Evolutionary conservation across 2,113 vertebrate genomes (phyloP).

Genomic region (Chroicocephalus ridibundus): DNA sequence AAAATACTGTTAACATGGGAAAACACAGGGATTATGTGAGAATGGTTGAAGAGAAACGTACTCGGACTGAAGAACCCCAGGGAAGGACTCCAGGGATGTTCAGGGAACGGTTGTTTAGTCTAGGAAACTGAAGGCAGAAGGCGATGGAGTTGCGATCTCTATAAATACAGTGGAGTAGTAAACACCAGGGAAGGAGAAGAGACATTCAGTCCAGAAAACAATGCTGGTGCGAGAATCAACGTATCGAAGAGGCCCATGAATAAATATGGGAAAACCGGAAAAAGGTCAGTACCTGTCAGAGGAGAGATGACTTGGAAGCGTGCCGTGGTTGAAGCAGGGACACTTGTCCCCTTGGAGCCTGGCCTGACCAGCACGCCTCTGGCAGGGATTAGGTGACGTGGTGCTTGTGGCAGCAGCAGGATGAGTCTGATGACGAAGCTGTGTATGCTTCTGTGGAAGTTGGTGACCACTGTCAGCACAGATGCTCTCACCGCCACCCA

Average conservation of each 20-base stretch:
- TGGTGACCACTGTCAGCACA: not conserved
- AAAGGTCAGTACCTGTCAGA: not conserved
- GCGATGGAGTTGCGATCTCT: not conserved
- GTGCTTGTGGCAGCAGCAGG: not conserved
- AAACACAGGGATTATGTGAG: not conserved
- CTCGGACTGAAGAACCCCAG: not conserved
- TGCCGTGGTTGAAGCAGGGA: not conserved
- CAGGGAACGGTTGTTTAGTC: not conserved
- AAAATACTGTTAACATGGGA: not conserved
- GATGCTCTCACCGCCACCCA: not conserved
- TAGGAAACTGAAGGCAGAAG: not conserved
- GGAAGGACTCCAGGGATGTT: not conserved
- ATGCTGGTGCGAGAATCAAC: not conserved
- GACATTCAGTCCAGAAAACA: not conserved
- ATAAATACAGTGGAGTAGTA: not conserved
- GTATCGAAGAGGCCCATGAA: not conserved
- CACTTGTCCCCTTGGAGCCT: not conserved
- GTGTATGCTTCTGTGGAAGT: not conserved
- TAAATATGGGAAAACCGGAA: not conserved
- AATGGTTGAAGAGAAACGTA: not conserved
- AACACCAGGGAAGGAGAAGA: not conserved
- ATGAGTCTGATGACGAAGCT: not conserved
- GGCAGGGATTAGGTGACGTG: not conserved
- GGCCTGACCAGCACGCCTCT: not conserved
- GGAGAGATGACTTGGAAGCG: not conserved